Percentiles rank a stretch among this genome's conserved stretches.
Evolutionary conservation across 35 echinoderm and acorn worm genomes (phyloP).

Genomic region (Ptychodera flava): DNA sequence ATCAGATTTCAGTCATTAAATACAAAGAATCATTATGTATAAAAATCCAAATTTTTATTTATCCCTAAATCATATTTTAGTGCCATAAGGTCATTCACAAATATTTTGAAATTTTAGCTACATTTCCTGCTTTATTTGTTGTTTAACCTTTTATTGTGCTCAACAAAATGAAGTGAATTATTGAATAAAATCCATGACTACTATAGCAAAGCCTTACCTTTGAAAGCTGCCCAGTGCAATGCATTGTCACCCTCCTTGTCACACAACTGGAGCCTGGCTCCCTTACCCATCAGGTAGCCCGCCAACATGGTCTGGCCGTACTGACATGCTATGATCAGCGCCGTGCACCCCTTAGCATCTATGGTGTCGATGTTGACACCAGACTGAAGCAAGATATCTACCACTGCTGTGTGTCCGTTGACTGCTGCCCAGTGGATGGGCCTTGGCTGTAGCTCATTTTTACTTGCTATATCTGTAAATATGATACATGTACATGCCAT

Average conservation of each 20-base stretch:
- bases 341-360: slow-evolving; percentile 87
- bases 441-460: slow-evolving; percentile 84
- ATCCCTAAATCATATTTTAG: too few species aligned
- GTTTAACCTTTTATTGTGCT: too few species aligned
- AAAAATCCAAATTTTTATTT: too few species aligned
- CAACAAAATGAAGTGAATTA: too few species aligned
- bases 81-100: too few species aligned
- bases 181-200: too few species aligned
- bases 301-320: slow-evolving; percentile 93
- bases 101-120: too few species aligned
- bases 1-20: too few species aligned
- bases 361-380: slow-evolving; percentile 91
- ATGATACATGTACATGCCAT: too few species aligned
- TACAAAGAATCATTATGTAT: too few species aligned
- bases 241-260: slow-evolving; percentile 98
- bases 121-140: too few species aligned
- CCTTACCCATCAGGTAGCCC: slow-evolving; percentile 97
- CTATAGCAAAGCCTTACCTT: too few species aligned
- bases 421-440: slow-evolving; percentile 98
- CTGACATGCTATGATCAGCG: slow-evolving; percentile 92
- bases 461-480: slow-evolving; percentile 72
- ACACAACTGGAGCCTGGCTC: slow-evolving; percentile 86
- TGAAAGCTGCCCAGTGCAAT: slow-evolving; percentile 96
- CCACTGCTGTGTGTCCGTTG: slow-evolving; percentile 92
- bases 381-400: slow-evolving; percentile 85